phyloP scores from a whole-genome alignment of 2,888 invertebrate species.

The Hanleya hanleyi region DNA sequence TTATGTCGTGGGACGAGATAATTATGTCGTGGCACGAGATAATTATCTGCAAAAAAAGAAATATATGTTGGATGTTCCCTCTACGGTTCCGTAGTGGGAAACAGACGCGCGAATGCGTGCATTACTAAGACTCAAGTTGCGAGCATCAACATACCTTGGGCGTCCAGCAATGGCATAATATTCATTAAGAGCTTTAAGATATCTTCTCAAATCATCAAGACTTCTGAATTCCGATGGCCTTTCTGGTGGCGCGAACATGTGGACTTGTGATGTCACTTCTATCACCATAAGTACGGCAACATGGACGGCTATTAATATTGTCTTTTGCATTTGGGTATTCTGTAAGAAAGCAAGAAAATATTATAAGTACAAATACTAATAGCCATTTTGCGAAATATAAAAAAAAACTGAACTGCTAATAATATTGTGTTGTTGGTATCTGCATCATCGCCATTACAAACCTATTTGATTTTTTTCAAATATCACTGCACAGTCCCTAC shows the following conservation, averaged over 20 bases:
- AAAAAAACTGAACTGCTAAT: no score
- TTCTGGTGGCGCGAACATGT: slow-evolving; percentile 67
- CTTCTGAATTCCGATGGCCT: slow-evolving; percentile 74
- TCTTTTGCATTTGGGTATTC: slow-evolving; percentile 31
- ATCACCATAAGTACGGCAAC: slow-evolving; percentile 42
- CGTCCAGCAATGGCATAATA: slow-evolving; percentile 76
- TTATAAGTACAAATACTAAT: no score
- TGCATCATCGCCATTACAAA: no score
- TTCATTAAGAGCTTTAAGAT: slow-evolving; percentile 76
- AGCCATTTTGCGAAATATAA: not conserved
- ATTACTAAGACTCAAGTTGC: no score
- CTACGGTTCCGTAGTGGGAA: no score
- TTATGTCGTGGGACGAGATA: no score
- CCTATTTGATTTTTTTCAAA: not conserved
- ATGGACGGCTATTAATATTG: slow-evolving; percentile 38
- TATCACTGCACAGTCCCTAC: no score
- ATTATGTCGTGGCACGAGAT: no score
- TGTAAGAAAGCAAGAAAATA: not conserved
- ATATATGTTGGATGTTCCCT: no score
- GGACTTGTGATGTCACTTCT: slow-evolving; percentile 50
- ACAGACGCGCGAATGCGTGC: no score
- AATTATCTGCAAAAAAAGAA: no score
- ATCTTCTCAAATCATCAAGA: slow-evolving; percentile 75
- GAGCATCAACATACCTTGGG: slow-evolving; percentile 74
- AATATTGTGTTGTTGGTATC: no score